A percentile compares a stretch with the other conserved stretches of the same genome.
Conservation (phyloP, 2,113 vertebrate species). For the Octodon degus region DNA sequence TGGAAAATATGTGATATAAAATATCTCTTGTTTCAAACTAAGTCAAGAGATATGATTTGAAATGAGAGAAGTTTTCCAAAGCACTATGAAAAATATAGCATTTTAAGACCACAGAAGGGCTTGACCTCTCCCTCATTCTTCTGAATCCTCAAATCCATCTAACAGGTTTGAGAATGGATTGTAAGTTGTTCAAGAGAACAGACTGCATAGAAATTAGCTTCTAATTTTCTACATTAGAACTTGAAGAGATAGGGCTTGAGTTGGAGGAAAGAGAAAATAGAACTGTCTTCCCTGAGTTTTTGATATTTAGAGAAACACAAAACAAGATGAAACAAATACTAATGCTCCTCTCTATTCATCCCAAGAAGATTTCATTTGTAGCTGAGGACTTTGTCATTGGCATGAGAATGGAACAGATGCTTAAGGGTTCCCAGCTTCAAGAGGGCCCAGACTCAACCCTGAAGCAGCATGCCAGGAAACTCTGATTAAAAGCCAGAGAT, state of each 20-base stretch:
- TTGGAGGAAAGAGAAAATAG: not conserved
- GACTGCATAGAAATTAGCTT: not conserved
- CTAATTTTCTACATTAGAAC: not conserved
- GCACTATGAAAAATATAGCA: not conserved
- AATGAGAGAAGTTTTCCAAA: constrained; percentile 7
- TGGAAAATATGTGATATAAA: not conserved
- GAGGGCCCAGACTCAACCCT: not conserved
- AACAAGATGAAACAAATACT: not conserved
- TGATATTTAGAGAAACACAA: not conserved
- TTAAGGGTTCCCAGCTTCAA: not conserved
- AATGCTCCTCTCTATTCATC: not conserved
- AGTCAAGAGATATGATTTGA: not conserved
- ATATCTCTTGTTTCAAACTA: not conserved
- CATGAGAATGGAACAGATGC: not conserved
- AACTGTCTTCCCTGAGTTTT: not conserved
- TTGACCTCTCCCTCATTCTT: not conserved
- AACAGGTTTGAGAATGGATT: not conserved
- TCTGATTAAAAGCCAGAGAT: not conserved
- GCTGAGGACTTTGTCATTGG: not conserved
- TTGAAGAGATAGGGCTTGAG: not conserved
- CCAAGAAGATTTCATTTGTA: not conserved
- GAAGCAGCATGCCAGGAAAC: not conserved
- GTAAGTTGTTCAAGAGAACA: not conserved
- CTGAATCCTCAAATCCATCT: not conserved
- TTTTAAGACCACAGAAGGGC: not conserved